Evolutionary conservation across 2,113 vertebrate genomes (phyloP), one percentile per base, ranked within the genome.

Genomic region (Cercocebus atys): DNA sequence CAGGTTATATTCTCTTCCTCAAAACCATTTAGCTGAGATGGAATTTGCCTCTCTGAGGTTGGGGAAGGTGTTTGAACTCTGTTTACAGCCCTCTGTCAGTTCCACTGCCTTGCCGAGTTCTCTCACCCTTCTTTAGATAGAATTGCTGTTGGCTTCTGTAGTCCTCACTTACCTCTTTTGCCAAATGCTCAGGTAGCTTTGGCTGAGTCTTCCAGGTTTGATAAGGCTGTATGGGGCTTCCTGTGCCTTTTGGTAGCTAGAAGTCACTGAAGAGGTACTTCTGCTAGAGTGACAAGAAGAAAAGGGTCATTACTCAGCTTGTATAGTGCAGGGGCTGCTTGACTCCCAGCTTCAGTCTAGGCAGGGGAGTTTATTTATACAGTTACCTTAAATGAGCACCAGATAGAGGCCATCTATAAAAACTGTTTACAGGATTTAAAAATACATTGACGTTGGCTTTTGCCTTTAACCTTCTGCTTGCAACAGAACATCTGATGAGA

Each of bases 41-140:
- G 68, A 40, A 10, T 57, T 95, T 14, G 7, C 52, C 72, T 97
- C 86, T 90, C 92, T 72, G 83, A 20, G 83, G 52, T 30, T 82
- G 47, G 1, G 32, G 72, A 95, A 93, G 14, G 13, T 61, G 32
- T 6, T 78, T 91, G 75, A 57, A 90, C 70, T 55, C 57, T 87
- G 68, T 90, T 92, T 93, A 96, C 84, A 96, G 83, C 76, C n/a
- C 57, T 88, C 95, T 66, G 61, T 70, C 86, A 16, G 52, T 91
- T 81, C 88, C 40, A 17, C 13, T 86, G 75, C 92, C 80, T 86
- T 32, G 45, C 45, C 97, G 93, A 73, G 52, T 52, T 93, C 12
- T 61, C 40, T 55, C 5, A 16, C 45, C 64, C 23, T 72, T 92
- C 72, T 80, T 45, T 73, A 35, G 43, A 52, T 86, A 35, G 40